phyloP scores from a whole-genome alignment of 2,888 invertebrate species.

The Pristionchus arcanus region DNA sequence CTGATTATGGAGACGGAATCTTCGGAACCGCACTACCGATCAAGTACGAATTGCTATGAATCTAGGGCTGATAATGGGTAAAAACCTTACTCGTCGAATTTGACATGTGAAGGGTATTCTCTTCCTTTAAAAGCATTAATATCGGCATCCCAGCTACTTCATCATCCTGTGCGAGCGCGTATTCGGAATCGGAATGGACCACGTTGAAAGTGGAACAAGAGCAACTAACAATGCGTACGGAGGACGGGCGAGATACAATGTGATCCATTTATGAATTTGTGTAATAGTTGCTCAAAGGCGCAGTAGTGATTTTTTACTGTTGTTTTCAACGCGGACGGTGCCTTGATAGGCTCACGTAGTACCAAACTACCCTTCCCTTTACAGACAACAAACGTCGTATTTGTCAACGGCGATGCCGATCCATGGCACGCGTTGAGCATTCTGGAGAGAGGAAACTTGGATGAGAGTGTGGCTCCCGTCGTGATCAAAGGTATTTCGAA shows the following conservation, averaged over 20 bases:
- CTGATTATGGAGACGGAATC: slow-evolving; percentile 82
- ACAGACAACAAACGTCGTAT: slow-evolving; percentile 64
- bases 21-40: slow-evolving; percentile 69
- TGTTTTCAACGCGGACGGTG: neutral
- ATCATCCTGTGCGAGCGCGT: slow-evolving; percentile 32
- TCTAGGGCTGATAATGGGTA: no score
- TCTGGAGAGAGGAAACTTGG: neutral
- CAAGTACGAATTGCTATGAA: slow-evolving; percentile 60
- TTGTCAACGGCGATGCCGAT: slow-evolving; percentile 63
- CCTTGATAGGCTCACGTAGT: neutral
- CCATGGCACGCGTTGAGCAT: slow-evolving; percentile 57
- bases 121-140: no score
- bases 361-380: neutral
- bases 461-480: slow-evolving; percentile 52
- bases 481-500: slow-evolving; percentile 48
- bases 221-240: neutral
- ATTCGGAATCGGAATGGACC: neutral
- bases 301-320: no score
- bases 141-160: neutral
- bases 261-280: neutral
- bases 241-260: neutral
- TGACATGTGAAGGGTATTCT: no score
- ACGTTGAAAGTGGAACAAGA: neutral
- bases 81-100: no score
- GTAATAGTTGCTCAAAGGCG: neutral